Evolutionary conservation across 2,888 invertebrate genomes (phyloP).

Genomic region (Drosophila cognata): DNA sequence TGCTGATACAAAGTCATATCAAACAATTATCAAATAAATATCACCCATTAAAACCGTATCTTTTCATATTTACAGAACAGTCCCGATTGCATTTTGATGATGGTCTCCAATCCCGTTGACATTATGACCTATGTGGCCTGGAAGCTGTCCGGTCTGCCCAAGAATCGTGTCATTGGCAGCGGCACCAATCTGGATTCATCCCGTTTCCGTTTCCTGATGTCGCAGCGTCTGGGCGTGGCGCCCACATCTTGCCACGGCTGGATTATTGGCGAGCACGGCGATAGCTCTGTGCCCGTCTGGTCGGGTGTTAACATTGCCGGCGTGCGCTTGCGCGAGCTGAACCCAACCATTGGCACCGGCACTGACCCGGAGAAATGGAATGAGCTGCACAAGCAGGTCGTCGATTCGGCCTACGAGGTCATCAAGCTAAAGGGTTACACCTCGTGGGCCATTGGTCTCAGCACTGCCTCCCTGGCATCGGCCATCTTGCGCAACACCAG

Average conservation of each 20-base stretch:
- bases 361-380: constrained; percentile 92
- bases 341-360: constrained; percentile 90
- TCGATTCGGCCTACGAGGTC: constrained; percentile 94
- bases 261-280: constrained; percentile 98
- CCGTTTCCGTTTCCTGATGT: constrained; percentile 94
- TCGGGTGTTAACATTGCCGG: constrained; percentile 97
- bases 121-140: constrained; percentile 97
- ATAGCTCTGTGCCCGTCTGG: constrained; percentile 96
- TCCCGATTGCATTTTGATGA: constrained; percentile 93
- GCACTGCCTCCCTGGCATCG: constrained; percentile 89
- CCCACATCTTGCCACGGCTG: constrained; percentile 95
- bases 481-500: constrained; percentile 90
- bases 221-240: constrained; percentile 92
- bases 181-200: constrained; percentile 97
- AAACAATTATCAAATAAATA: neutral
- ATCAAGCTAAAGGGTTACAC: constrained; percentile 96
- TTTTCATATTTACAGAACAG: constrained; percentile 86
- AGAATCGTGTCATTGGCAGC: constrained; percentile 94
- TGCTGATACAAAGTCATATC: no score
- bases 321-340: constrained; percentile 91
- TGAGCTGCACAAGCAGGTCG: constrained; percentile 92
- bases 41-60: neutral
- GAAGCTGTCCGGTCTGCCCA: constrained; percentile 96
- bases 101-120: constrained; percentile 97
- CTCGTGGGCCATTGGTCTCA: constrained; percentile 95